Evolutionary conservation across 2,113 vertebrate species (phyloP).

Genomic region (Urocynchramus pylzowi): DNA sequence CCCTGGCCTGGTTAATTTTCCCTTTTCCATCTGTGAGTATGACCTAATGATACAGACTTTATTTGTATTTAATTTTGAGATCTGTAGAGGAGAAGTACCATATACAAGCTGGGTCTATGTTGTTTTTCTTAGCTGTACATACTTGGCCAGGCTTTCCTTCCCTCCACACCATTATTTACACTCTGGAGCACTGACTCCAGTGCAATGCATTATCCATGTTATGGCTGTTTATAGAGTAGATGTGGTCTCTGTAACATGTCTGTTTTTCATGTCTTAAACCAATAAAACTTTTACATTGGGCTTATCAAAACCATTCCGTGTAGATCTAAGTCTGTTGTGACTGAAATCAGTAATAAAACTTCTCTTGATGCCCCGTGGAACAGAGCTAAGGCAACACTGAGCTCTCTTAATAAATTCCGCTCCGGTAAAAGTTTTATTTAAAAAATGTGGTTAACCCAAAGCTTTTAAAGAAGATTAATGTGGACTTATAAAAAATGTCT

Average conservation of each 20-base stretch:
- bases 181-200: not conserved
- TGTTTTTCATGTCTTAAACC: constrained; percentile 52
- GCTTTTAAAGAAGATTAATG: constrained; percentile 61
- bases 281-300: constrained; percentile 45
- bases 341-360: constrained; percentile 44
- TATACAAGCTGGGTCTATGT: not conserved
- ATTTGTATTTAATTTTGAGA: not conserved
- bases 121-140: not conserved
- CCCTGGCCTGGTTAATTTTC: not conserved
- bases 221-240: constrained; percentile 20
- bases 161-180: not conserved
- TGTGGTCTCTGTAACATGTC: not conserved
- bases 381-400: constrained; percentile 20
- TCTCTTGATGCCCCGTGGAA: constrained; percentile 11
- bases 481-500: constrained; percentile 65
- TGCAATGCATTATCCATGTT: not conserved
- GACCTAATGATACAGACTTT: not conserved
- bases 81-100: not conserved
- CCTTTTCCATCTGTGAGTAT: not conserved
- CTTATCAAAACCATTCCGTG: constrained; percentile 51
- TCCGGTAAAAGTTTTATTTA: constrained; percentile 56
- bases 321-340: constrained; percentile 34
- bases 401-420: constrained; percentile 55
- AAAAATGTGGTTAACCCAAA: constrained; percentile 50
- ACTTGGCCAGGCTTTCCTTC: constrained; percentile 10